These are phyloP conservation scores for Candidula unifasciata DNA, from an alignment of 2,888 invertebrate genomes.

Conservation along the genomic window DNA sequence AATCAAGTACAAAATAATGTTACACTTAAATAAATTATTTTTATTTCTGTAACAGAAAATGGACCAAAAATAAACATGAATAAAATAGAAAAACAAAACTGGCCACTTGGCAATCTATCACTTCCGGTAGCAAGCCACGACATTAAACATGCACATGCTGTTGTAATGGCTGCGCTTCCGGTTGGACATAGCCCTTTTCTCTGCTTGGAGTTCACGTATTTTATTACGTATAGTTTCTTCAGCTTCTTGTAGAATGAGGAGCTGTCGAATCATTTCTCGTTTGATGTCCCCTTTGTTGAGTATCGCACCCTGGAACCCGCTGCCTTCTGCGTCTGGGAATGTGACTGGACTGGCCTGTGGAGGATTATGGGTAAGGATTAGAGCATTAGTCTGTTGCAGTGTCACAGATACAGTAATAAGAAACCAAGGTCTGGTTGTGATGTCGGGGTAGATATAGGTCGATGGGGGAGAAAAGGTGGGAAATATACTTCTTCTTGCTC, in stretches of 20 bases:
- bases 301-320: neutral
- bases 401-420: neutral
- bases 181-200: constrained; percentile 44
- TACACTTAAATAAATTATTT: neutral
- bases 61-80: too few species aligned
- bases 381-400: too few species aligned
- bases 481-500: neutral
- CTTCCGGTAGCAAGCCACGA: constrained; percentile 52
- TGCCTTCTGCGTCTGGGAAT: neutral
- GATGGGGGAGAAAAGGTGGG: too few species aligned
- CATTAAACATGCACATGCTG: constrained; percentile 53
- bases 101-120: neutral
- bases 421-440: too few species aligned
- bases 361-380: neutral
- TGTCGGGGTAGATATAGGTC: too few species aligned
- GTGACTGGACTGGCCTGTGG: neutral
- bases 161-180: constrained; percentile 51
- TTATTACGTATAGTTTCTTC: constrained; percentile 44
- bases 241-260: constrained; percentile 47
- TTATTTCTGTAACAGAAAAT: neutral
- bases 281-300: constrained; percentile 37
- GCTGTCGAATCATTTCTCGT: constrained; percentile 38
- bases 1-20: too few species aligned
- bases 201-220: constrained; percentile 44
- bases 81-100: too few species aligned